A percentile compares a stretch with the other conserved stretches of the same genome.
phyloP scores from a whole-genome alignment of 1,140 invertebrate species.

The Papilio polyxenes region DNA sequence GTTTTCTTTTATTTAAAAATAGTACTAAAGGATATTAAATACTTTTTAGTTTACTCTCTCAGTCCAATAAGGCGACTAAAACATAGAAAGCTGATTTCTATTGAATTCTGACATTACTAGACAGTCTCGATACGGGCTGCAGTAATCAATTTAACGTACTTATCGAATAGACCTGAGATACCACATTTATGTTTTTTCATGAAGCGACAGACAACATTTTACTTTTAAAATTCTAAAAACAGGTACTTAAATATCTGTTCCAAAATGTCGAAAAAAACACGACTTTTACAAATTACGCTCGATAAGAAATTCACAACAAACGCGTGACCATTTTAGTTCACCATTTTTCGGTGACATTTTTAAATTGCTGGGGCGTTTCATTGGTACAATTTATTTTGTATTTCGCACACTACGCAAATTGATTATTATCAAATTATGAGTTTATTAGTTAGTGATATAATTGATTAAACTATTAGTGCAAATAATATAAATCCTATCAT shows the following conservation, averaged over 20 bases:
- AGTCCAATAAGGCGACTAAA: neutral
- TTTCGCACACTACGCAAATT: neutral
- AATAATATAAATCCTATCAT: conserved; percentile 15
- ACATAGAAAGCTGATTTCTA: neutral
- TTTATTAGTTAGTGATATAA: neutral
- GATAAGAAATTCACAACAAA: too few relatives aligned
- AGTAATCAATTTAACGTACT: neutral
- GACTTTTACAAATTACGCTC: too few relatives aligned
- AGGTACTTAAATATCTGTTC: too few relatives aligned
- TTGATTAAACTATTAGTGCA: neutral
- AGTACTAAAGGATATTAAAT: too few relatives aligned
- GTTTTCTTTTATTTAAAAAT: neutral
- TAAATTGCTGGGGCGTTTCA: neutral
- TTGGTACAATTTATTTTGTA: neutral
- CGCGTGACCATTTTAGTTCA: too few relatives aligned
- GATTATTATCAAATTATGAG: neutral
- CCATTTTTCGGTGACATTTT: neutral
- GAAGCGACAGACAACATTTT: neutral
- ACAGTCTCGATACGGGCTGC: neutral
- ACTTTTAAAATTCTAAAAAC: too few relatives aligned
- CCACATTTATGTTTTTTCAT: neutral
- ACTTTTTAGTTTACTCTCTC: too few relatives aligned
- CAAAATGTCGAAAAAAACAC: too few relatives aligned
- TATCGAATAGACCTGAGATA: neutral
- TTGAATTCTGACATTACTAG: neutral